Conservation (phyloP, 2,797 vertebrate genomes). For the Sus cebifrons region DNA sequence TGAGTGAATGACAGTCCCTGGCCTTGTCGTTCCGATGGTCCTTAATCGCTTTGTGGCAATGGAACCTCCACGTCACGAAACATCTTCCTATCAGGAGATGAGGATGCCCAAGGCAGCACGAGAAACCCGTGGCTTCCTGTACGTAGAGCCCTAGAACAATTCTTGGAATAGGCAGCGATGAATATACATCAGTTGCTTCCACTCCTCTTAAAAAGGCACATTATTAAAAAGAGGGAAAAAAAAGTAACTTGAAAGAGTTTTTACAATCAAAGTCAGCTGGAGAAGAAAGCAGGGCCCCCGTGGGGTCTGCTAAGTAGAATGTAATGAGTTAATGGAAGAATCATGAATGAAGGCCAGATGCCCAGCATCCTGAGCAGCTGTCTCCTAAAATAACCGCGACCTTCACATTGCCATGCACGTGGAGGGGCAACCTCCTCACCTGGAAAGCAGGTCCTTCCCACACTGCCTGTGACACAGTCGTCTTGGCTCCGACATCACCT, state of each 20-base stretch:
- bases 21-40: background rate
- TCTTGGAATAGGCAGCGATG: background rate
- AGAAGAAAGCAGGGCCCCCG: background rate
- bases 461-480: rapidly evolving
- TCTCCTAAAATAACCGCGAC: background rate
- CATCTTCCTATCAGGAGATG: background rate
- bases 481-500: background rate
- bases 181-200: background rate
- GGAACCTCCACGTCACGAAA: background rate
- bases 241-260: background rate
- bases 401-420: rapidly evolving
- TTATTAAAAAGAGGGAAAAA: background rate
- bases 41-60: rapidly evolving
- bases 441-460: rapidly evolving
- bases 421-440: background rate
- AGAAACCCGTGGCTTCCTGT: background rate
- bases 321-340: background rate
- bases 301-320: background rate
- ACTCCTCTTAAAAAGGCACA: background rate
- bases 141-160: background rate
- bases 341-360: conserved; percentile 17
- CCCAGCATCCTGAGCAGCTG: background rate
- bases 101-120: background rate
- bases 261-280: conserved; percentile 1
- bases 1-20: rapidly evolving